Evolutionary conservation across 1,140 invertebrate species (phyloP), one percentile per base, ranked within the genome.

Genomic region (Lethrus apterus): DNA sequence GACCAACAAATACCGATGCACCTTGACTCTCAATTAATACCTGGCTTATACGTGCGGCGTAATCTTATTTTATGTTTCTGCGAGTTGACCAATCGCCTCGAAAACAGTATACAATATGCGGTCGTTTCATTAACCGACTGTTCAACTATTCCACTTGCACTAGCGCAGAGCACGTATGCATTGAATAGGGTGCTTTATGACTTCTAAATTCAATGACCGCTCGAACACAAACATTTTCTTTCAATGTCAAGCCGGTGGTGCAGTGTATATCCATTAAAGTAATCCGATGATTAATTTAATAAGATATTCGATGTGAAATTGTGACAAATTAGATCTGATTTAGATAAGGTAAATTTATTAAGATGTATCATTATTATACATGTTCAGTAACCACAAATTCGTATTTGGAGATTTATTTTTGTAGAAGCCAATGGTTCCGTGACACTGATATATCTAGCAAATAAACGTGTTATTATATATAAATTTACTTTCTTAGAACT

Each of bases 11-110:
- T 57, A 51, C 56, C 53, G 52, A 57, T 52, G 56, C 56, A 55
- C 50, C 52, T 52, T 46, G 56, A 57, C 56, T 57, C 50, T 48
- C 56, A 57, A 57, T 57, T 55, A 57, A 57, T 55, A 51, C 44
- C 42, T 48, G 48, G 44, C 31, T 50, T 43, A 45, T 48, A 55
- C 56, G 55, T 57, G 55, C 51, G 55, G 48, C 52, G 48, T 57
- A 55, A 57, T 52, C 56, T 57, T 57, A 55, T 55, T 57, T 55
- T 51, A 52, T 52, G 49, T 52, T 44, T 43, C 48, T 54, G 46
- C 38, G 47, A 54, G 38, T 44, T 23, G 46, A 44, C 46, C 52
- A 51, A 36, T 40, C 13, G 38, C 11, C 4, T 50, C 9, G 9
- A 44, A 35, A 17, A 35, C 10, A n/a, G 40, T 15, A 32, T 34